Base-by-base conservation (phyloP, 2,113 vertebrate species). In the Oncorhynchus kisutch region DNA sequence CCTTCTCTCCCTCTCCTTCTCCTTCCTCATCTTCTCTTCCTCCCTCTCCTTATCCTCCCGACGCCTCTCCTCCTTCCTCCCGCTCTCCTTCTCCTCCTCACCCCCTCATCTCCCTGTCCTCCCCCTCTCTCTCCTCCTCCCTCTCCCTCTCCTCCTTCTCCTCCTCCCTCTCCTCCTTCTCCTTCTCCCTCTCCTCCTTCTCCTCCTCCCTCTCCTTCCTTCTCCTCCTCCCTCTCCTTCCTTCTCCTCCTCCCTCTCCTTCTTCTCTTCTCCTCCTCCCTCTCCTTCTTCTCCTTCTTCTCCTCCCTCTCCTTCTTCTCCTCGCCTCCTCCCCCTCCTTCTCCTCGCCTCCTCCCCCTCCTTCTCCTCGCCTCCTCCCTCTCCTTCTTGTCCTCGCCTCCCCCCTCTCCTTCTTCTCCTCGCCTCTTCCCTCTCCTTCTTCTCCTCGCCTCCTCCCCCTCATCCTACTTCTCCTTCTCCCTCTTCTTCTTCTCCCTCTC, bases 341-440 rank as follows among this genome's bases (percentile, higher is more conserved):
- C 18, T 6, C 16, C 34, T 54, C 27, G 0, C 5, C 31, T 7
- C 31, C 31, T 34, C 31, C 31, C 20, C 22, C 70, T 45, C 48
- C 6, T n/a, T 71, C 45, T 24, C 16, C 29, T 67, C 62, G 51
- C 71, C 39, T n/a, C 45, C 60, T 25, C 22, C 14, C 60, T 79
- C 83, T 80, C 85, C 77, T 84, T 79, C 75, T 11, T 84, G 69
- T 82, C 78, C 85, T 88, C 18, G 75, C 75, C 5, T 84, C 73
- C 82, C 80, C 88, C 62, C 31, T 49, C 51, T 54, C 9, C 60
- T 57, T 20, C 13, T 54, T 3, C 27, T 57, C n/a, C 68, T 71
- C 72, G 70, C 67, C 77, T 82, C 84, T 88, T 9, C 8, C 34
- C 6, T 2, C 7, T 31, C 31, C 31, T 5, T 5, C 5, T 31